phyloP scores from a whole-genome alignment of 2,888 invertebrate species.

The Osedax frankpressi region DNA sequence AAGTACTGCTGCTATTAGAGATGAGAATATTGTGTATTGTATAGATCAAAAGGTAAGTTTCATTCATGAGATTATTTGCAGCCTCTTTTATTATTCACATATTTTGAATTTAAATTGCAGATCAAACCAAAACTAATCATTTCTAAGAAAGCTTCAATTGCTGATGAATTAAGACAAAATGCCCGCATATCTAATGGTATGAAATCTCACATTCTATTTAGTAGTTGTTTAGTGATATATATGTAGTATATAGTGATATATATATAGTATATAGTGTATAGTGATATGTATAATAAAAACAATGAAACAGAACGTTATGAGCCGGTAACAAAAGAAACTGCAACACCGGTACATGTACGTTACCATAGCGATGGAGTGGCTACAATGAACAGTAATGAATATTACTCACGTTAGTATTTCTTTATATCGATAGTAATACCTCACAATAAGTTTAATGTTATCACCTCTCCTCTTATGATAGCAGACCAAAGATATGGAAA shows the following conservation, averaged over 20 bases:
- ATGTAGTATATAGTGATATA: not conserved
- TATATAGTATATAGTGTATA: not conserved
- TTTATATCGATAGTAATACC: not conserved
- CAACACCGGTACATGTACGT: not conserved
- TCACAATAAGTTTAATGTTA: too few relatives aligned
- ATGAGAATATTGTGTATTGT: not conserved
- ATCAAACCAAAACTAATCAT: not conserved
- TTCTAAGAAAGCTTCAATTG: not conserved
- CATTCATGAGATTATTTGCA: too few relatives aligned
- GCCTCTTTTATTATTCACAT: too few relatives aligned
- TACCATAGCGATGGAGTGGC: not conserved
- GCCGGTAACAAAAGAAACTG: not conserved
- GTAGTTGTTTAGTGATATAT: too few relatives aligned
- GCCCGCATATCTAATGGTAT: too few relatives aligned
- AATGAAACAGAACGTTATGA: not conserved
- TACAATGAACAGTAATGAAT: not conserved
- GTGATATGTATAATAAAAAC: not conserved
- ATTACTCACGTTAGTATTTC: not conserved
- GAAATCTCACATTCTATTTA: too few relatives aligned
- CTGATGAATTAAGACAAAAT: not conserved
- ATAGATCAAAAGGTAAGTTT: not conserved
- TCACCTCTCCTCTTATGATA: too few relatives aligned
- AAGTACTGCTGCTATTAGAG: not conserved
- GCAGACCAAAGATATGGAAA: not conserved
- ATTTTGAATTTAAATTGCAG: not conserved